Conservation (phyloP, 1,140 invertebrate genomes). For the Heliconius himera region DNA sequence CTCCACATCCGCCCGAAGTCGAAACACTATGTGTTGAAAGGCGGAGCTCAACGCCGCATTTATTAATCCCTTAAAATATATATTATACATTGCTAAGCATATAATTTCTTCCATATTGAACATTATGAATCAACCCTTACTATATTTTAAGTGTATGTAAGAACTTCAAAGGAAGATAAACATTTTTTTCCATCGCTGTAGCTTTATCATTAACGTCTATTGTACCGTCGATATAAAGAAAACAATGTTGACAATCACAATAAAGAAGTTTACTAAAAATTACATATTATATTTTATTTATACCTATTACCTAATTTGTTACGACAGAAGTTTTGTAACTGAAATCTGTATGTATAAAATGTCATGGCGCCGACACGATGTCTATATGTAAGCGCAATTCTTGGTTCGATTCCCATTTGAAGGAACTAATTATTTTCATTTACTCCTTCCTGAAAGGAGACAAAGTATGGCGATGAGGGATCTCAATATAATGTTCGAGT, state of each 20-base stretch:
- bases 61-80: neutral
- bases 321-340: too few species aligned
- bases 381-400: too few species aligned
- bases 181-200: conserved; percentile 9
- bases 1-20: too few species aligned
- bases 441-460: too few species aligned
- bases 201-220: conserved; percentile 36
- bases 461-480: too few species aligned
- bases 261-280: conserved; percentile 54
- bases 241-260: conserved; percentile 57
- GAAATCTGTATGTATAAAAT: too few species aligned
- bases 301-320: neutral
- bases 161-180: neutral
- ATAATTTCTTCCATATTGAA: neutral
- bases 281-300: conserved; percentile 29
- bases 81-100: too few species aligned
- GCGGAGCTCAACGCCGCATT: neutral
- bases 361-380: too few species aligned
- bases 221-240: conserved; percentile 47
- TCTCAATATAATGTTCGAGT: too few species aligned
- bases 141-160: neutral
- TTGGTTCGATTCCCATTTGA: too few species aligned
- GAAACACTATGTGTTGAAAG: too few species aligned
- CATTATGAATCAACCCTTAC: neutral
- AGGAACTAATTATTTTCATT: too few species aligned